Base-by-base conservation (phyloP, 2,113 vertebrate genomes). In the Caranx ignobilis region DNA sequence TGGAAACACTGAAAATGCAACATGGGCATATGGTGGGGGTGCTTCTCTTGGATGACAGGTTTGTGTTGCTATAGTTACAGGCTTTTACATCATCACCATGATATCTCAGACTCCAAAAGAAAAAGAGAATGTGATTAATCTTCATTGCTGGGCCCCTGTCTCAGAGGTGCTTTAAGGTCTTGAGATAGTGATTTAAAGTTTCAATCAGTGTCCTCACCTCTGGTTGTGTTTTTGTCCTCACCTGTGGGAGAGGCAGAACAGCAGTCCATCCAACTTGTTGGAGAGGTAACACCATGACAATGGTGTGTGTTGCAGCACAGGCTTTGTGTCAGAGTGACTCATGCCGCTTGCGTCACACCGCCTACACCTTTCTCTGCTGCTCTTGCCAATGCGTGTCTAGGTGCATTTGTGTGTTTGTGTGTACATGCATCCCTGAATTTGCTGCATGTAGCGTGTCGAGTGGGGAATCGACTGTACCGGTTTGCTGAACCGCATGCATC, bases 301-400 rank as follows among this genome's bases (percentile, higher is more conserved):
- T 67, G 63, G 32, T 67, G 63, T 82, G 68, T 79, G 65, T 78
- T 84, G 83, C 68, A 73, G 71, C 74, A 86, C 50, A 52, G 60
- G 47, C 65, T 87, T 84, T 81, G 69, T 87, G 82, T 85, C 73
- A 62, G 43, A 75, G 62, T 94, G 93, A 95, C 84, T 94, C 92
- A 93, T 72, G 62, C 70, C 55, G 84, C 90, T 88, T 88, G 88
- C 92, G 84, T 94, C 91, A 94, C 62, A 76, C 78, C 59, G 21
- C 91, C 91, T 83, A 91, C 91, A 82, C 82, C 61, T 79, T 73
- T 47, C 41, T 61, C 39, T 52, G 18, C 18, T 48, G 71, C 68
- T 87, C 68, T 73, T 73, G 72, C 31, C 69, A 70, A 45, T 83
- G 73, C 31, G 52, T 57, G 76, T 79, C 80, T 64, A 48, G 19